Conservation (phyloP, 92 coral and sea anemone genomes). For the Muricea muricata region DNA sequence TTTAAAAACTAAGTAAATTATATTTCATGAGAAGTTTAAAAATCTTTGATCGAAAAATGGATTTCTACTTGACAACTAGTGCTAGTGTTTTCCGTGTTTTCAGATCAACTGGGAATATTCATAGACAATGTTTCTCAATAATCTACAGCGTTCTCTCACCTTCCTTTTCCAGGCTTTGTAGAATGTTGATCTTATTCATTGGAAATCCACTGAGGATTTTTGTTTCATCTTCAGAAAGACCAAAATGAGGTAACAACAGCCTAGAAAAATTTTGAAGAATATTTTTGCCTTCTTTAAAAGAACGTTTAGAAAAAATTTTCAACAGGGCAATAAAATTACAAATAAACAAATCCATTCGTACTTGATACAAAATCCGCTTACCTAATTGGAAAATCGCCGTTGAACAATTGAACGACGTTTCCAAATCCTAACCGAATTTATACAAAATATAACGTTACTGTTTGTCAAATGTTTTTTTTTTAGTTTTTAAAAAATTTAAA, state of each 20-base stretch:
- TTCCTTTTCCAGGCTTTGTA: slow-evolving; percentile 8
- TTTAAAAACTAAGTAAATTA: too few species aligned
- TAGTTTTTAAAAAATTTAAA: too few species aligned
- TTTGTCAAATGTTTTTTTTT: too few species aligned
- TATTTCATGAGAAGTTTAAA: too few species aligned
- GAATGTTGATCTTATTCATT: slow-evolving; percentile 71
- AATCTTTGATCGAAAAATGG: too few species aligned
- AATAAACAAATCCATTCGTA: too few species aligned
- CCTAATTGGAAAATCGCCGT: slow-evolving; percentile 95
- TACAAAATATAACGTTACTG: background rate
- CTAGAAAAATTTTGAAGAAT: too few species aligned
- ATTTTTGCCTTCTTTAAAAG: too few species aligned
- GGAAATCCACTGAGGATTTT: slow-evolving; percentile 80
- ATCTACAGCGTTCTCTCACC: background rate
- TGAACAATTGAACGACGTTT: slow-evolving; percentile 79
- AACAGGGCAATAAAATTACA: background rate
- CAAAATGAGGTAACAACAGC: slow-evolving; percentile 77
- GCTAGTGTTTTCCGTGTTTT: too few species aligned
- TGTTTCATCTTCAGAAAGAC: slow-evolving; percentile 65
- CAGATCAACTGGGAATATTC: background rate
- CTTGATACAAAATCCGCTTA: slow-evolving; percentile 32
- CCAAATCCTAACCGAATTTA: slow-evolving; percentile 70
- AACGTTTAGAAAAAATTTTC: background rate
- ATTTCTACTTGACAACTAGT: too few species aligned
- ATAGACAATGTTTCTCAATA: background rate